A percentile compares a stretch with the other conserved stretches of the same genome.
phyloP scores from a whole-genome alignment of 2,797 vertebrate species.

The Alosa sapidissima region DNA sequence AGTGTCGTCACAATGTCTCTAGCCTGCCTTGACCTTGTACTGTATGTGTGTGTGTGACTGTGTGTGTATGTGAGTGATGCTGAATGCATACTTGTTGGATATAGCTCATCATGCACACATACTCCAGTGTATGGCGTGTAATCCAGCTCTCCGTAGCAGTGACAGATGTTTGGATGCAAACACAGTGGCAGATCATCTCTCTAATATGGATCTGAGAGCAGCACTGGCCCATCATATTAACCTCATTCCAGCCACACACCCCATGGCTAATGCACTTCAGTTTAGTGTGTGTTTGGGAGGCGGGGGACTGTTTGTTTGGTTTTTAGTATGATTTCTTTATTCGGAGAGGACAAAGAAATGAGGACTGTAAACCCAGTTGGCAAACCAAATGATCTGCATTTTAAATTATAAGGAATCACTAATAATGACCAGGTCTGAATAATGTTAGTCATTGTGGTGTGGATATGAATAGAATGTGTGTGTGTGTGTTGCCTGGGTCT shows the following conservation, averaged over 20 bases:
- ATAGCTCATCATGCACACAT: not conserved
- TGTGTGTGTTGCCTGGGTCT: constrained; percentile 9
- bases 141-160: not conserved
- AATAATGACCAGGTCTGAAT: not conserved
- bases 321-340: constrained; percentile 4
- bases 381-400: not conserved
- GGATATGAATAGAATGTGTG: not conserved
- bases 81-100: not conserved
- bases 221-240: not conserved
- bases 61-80: constrained; percentile 33
- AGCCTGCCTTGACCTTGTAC: not conserved
- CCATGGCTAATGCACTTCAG: not conserved
- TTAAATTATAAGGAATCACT: not conserved
- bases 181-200: not conserved
- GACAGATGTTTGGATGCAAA: not conserved
- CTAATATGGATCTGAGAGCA: not conserved
- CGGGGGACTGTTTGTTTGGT: not conserved
- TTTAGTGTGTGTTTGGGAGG: not conserved
- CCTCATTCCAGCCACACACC: not conserved
- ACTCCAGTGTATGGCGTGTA: constrained; percentile 5
- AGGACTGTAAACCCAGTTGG: not conserved
- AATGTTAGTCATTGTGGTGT: not conserved
- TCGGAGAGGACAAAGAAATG: not conserved
- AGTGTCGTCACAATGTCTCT: not conserved
- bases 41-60: not conserved